Conservation (phyloP, 2,113 vertebrate species). For the Melanostigma gelatinosum region DNA sequence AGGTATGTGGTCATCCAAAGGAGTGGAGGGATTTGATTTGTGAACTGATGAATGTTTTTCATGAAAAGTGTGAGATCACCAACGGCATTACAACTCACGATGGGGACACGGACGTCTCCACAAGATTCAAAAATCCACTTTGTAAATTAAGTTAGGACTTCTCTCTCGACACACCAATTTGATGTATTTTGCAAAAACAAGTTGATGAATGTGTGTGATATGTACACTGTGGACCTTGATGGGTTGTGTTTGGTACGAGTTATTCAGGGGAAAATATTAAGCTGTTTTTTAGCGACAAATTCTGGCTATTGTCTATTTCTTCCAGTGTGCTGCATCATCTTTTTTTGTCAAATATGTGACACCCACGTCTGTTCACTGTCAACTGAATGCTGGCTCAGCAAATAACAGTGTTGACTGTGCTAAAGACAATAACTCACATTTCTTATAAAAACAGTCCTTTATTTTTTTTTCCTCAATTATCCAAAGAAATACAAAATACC, state of each 20-base stretch:
- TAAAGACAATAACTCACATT: neutral
- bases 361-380: neutral
- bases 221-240: neutral
- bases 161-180: neutral
- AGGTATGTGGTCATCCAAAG: too few species aligned
- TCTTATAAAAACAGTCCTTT: constrained; percentile 49
- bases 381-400: neutral
- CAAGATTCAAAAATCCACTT: too few species aligned
- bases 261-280: neutral
- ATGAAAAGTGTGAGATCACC: too few species aligned
- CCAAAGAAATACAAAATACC: constrained; percentile 15
- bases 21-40: too few species aligned
- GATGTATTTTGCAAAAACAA: neutral
- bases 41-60: too few species aligned
- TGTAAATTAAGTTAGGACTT: too few species aligned
- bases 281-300: neutral
- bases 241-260: neutral
- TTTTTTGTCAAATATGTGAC: neutral
- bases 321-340: neutral
- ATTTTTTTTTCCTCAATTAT: constrained; percentile 12
- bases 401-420: neutral
- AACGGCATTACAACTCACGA: too few species aligned
- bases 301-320: neutral
- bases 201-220: neutral
- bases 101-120: too few species aligned